Evolutionary conservation across 2,888 invertebrate genomes (phyloP).

Genomic region (Heteromyza rotundicornis): DNA sequence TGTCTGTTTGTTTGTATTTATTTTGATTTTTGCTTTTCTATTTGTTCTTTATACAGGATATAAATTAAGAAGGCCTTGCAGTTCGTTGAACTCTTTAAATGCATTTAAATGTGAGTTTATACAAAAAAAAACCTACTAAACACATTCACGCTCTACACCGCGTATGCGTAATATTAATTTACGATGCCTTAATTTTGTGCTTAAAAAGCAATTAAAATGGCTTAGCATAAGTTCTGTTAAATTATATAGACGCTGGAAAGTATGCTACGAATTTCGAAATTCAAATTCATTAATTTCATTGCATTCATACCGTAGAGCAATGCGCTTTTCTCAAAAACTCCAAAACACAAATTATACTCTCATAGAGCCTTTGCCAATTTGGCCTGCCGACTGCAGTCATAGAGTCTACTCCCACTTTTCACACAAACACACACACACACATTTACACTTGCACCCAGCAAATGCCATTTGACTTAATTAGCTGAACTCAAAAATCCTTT

Average conservation of each 20-base stretch:
- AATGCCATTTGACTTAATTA: constrained; percentile 58
- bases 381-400: not conserved
- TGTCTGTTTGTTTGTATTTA: not conserved
- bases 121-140: too few relatives aligned
- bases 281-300: constrained; percentile 28
- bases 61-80: too few relatives aligned
- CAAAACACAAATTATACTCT: constrained; percentile 19
- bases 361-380: constrained; percentile 3
- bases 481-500: constrained; percentile 31
- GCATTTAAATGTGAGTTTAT: too few relatives aligned
- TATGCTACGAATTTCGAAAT: constrained; percentile 14
- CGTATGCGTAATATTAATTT: constrained; percentile 48
- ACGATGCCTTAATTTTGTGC: constrained; percentile 40
- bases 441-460: constrained; percentile 6
- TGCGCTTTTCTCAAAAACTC: constrained; percentile 24
- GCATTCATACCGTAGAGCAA: constrained; percentile 37
- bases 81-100: too few relatives aligned
- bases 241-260: constrained; percentile 11
- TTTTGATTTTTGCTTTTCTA: not conserved
- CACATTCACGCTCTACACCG: constrained; percentile 15
- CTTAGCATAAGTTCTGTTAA: constrained; percentile 49
- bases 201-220: constrained; percentile 59
- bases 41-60: too few relatives aligned
- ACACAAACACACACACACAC: too few relatives aligned
- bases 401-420: not conserved